A percentile compares a stretch with the other conserved stretches of the same genome.
phyloP scores from a whole-genome alignment of 2,113 vertebrate genomes.

The Coptodon bakossiorum region DNA sequence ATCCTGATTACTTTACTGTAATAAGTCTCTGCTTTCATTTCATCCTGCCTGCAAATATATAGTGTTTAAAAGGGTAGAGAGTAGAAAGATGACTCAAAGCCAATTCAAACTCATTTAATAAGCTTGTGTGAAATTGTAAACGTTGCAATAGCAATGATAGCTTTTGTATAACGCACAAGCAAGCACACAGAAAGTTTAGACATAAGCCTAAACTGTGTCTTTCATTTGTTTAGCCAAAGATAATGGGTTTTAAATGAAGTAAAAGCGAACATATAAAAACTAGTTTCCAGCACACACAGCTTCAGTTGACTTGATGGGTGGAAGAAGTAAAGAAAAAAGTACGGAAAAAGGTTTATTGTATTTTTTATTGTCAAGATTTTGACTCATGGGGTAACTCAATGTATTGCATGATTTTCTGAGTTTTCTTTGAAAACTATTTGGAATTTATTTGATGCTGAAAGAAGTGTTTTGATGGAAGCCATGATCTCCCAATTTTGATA shows the following conservation, averaged over 20 bases:
- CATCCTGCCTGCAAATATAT: background rate
- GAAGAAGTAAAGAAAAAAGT: background rate
- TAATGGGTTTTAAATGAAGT: background rate
- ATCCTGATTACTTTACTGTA: constrained; percentile 79
- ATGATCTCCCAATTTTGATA: background rate
- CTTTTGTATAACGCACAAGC: background rate
- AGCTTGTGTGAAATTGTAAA: background rate
- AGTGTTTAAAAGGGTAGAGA: background rate
- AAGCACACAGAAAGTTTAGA: background rate
- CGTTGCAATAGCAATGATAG: background rate
- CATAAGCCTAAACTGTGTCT: background rate
- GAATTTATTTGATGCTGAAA: background rate
- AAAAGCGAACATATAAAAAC: background rate
- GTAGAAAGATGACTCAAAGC: background rate
- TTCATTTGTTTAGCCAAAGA: background rate
- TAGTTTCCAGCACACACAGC: background rate
- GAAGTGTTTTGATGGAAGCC: background rate
- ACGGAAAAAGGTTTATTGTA: background rate
- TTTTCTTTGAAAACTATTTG: background rate
- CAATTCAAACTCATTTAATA: background rate
- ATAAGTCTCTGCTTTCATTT: background rate
- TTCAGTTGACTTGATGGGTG: background rate
- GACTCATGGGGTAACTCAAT: background rate
- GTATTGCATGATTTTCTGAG: background rate
- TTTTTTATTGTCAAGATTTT: background rate